These are phyloP conservation scores for Myotis myotis DNA, from an alignment of 2,797 vertebrate species.

Conservation along the genomic window DNA sequence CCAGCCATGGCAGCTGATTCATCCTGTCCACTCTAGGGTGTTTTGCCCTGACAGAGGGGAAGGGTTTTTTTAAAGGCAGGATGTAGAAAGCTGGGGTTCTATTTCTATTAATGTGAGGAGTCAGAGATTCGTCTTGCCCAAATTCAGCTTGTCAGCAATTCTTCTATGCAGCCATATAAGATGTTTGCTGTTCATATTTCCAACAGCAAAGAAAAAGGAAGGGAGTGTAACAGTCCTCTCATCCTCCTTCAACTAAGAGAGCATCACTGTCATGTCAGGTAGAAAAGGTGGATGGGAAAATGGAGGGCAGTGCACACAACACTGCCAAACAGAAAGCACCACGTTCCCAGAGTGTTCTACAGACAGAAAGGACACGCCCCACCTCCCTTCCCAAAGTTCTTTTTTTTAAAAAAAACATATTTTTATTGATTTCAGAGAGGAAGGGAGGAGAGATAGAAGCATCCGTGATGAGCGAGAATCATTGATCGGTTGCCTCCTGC, in stretches of 20 bases:
- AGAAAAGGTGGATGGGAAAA: background rate
- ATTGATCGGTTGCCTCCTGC: too few species aligned
- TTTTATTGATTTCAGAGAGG: too few species aligned
- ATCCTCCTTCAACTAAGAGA: background rate
- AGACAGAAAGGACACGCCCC: background rate
- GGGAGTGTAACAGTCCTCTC: background rate
- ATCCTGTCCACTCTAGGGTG: background rate
- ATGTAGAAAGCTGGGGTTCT: background rate
- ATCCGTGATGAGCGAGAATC: too few species aligned
- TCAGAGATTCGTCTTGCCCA: background rate
- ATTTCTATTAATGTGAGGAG: background rate
- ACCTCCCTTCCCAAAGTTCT: background rate
- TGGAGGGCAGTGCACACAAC: accelerated
- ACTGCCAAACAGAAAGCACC: background rate
- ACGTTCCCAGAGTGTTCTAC: background rate
- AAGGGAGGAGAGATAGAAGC: too few species aligned
- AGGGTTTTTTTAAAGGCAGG: background rate
- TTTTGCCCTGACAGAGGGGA: background rate
- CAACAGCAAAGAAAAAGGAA: background rate
- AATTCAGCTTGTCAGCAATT: background rate
- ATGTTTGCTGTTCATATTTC: background rate
- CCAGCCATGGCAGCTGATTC: background rate
- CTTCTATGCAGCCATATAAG: background rate
- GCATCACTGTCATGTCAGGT: background rate
- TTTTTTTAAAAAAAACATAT: too few species aligned